Percentiles rank a stretch among this genome's conserved stretches.
These are phyloP conservation scores for Natator depressus DNA, from an alignment of 2,113 vertebrate species.

Conservation along the genomic window DNA sequence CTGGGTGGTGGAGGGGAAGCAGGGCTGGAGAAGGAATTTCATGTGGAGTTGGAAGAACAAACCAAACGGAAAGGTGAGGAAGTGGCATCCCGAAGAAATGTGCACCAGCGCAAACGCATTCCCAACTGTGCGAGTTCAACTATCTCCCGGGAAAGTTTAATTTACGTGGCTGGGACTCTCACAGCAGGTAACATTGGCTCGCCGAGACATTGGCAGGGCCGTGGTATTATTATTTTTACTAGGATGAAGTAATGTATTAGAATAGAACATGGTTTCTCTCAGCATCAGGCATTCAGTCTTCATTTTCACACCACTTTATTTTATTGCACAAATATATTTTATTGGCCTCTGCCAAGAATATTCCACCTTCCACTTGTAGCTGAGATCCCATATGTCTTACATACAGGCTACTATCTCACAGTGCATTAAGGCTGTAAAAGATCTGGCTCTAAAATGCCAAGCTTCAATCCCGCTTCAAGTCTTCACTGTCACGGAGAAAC, in stretches of 20 bases:
- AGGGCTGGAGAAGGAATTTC: neutral
- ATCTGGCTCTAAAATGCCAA: neutral
- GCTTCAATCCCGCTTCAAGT: neutral
- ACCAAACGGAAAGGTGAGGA: neutral
- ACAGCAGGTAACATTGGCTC: conserved; percentile 27
- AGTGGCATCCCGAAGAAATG: rapidly evolving
- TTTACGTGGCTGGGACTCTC: neutral
- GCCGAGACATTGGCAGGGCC: conserved; percentile 12
- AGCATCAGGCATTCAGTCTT: conserved; percentile 59
- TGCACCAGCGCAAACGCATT: neutral
- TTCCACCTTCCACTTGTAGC: conserved; percentile 13
- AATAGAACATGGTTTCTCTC: conserved; percentile 68
- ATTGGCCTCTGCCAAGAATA: conserved; percentile 47
- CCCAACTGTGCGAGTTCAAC: neutral
- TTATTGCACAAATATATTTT: conserved; percentile 35
- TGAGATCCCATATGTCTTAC: neutral
- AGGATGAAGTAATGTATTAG: conserved; percentile 67
- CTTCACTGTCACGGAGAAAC: neutral
- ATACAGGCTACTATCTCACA: neutral
- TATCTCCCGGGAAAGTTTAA: neutral
- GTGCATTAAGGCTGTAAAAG: neutral
- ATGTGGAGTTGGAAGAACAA: neutral
- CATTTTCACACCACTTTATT: neutral
- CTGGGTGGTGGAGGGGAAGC: neutral
- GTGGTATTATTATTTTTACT: conserved; percentile 33